Base-by-base conservation (phyloP, 1,140 invertebrate species). In the Prorops nasuta region DNA sequence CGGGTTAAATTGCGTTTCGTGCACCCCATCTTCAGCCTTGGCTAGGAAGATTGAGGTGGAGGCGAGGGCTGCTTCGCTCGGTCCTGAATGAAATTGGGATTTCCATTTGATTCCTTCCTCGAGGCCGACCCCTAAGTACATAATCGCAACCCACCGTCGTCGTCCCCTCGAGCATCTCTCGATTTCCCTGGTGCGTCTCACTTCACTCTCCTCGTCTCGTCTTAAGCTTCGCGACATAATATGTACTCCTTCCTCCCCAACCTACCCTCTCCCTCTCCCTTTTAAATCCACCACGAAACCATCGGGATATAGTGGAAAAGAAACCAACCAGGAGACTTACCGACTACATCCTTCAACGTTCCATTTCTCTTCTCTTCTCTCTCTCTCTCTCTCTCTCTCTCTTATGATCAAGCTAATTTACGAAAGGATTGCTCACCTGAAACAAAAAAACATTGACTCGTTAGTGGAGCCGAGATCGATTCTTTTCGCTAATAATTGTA, bases 1-100 rank as follows among this genome's bases (percentile, higher is more conserved):
- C 44, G 53, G 57, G 51, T 66, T 67, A 67, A 72, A 74, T 72
- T 67, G 49, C 64, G 54, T 69, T 69, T 63, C 59, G 50, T 54
- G 56, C 40, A 50, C 36, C 48, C 57, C 32, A 60, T 58, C 50
- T 46, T 54, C 41, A 44, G 42, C 44, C 49, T 52, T 32, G 32
- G 31, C 6, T 40, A 44, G 32, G 49, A 31, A 28, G 24, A 28
- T 28, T 28, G 24, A 6, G 4, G 24, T 10, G 10, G 4, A 10
- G 24, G 24, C n/a, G 6, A 31, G 41, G 3, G n/a, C 24, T 28
- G 24, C n/a, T n/a, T n/a, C 19, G 17, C 41, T 18, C 43, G 40
- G 22, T 34, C 32, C 31, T 44, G 17, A 57, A 63, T 50, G 54
- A 39, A 59, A 60, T 66, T 51, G 37, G 57, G 53, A 66, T 63